These are phyloP conservation scores for Percopsis transmontana DNA, from an alignment of 2,113 vertebrate genomes.

Conservation along the genomic window DNA sequence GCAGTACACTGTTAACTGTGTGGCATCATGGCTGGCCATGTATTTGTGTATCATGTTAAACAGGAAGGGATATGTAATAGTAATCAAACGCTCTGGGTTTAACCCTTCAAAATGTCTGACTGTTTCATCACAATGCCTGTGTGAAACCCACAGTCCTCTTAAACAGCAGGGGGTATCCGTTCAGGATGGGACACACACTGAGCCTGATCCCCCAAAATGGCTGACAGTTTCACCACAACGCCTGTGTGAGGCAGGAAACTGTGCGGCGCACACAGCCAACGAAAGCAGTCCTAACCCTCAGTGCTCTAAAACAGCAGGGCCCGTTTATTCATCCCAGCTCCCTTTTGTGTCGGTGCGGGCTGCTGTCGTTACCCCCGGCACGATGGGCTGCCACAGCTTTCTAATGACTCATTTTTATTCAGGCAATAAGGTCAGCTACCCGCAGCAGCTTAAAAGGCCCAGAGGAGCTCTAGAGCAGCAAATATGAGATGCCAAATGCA, in stretches of 20 bases:
- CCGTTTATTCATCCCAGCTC: slow-evolving; percentile 58
- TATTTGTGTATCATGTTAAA: background rate
- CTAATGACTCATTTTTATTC: slow-evolving; percentile 76
- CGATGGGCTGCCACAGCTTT: slow-evolving; percentile 54
- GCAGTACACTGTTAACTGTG: background rate
- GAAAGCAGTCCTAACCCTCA: slow-evolving; percentile 51
- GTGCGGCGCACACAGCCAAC: slow-evolving; percentile 42
- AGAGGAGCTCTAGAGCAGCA: slow-evolving; percentile 62
- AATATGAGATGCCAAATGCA: slow-evolving; percentile 54
- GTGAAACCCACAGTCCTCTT: slow-evolving; percentile 42
- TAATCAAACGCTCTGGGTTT: background rate
- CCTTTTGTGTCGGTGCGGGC: slow-evolving; percentile 66
- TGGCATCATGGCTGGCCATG: background rate
- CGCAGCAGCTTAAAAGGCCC: slow-evolving; percentile 72
- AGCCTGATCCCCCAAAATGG: slow-evolving; percentile 71
- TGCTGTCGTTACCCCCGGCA: slow-evolving; percentile 68
- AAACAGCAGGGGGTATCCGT: slow-evolving; percentile 63
- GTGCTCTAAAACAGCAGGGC: slow-evolving; percentile 69
- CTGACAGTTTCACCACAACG: slow-evolving; percentile 63
- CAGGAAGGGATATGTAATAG: background rate
- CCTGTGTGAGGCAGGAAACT: slow-evolving; percentile 52
- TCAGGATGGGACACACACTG: slow-evolving; percentile 65
- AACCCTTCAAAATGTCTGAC: slow-evolving; percentile 48
- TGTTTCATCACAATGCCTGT: slow-evolving; percentile 15
- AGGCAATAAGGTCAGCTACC: slow-evolving; percentile 75